These are phyloP conservation scores for Heterocephalus glaber DNA, from an alignment of 2,113 vertebrate species.

Conservation along the genomic window DNA sequence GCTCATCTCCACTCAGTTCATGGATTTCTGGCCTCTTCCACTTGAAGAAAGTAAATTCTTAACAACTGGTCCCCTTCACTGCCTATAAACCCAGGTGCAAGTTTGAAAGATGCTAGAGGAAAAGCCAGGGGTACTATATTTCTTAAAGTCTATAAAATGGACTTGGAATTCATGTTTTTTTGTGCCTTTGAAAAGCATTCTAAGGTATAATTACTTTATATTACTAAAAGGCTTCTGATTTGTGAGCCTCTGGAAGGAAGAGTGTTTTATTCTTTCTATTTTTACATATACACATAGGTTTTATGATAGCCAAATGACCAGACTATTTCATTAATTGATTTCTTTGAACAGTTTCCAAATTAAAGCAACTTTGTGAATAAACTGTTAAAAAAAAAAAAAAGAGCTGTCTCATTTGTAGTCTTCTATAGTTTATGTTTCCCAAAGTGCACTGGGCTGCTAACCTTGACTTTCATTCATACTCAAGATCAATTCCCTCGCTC, in stretches of 20 bases:
- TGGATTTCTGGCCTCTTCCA: neutral
- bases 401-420: neutral
- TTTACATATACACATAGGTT: fast-evolving
- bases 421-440: neutral
- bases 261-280: neutral
- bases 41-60: neutral
- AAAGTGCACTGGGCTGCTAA: neutral
- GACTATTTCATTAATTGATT: neutral
- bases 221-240: neutral
- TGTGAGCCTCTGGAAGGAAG: neutral
- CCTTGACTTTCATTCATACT: neutral
- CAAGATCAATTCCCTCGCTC: neutral
- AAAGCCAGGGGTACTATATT: neutral
- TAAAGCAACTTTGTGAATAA: conserved; percentile 21
- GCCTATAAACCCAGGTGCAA: neutral
- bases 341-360: neutral
- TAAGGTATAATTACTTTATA: neutral
- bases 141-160: neutral
- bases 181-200: neutral
- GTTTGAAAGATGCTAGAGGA: neutral
- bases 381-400: too few relatives aligned
- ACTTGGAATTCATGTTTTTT: neutral
- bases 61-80: neutral
- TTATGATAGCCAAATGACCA: neutral
- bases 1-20: neutral